Evolutionary conservation across 2,113 vertebrate species (phyloP), one percentile per base, ranked within the genome.

Genomic region (Sinosuthora webbiana): DNA sequence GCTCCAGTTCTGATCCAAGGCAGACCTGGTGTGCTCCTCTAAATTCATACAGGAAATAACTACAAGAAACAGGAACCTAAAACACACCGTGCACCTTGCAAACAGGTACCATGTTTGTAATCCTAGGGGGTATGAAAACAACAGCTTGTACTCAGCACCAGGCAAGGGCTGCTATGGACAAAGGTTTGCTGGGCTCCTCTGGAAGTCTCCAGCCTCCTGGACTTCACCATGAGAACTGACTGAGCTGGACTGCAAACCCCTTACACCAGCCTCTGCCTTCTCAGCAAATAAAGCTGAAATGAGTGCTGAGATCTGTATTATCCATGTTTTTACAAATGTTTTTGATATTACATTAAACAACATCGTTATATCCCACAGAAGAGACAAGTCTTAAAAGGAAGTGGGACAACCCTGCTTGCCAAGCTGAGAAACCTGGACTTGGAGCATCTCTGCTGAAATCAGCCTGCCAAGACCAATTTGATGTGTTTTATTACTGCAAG

Each of bases 401-500:
- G 55, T 4, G 5, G 37, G 82, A 91, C 75, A 74, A 33, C 75
- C 69, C 35, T 3, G 70, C 76, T 75, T 89, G 87, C 90, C 89
- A 91, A 74, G 62, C n/a, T 87, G 12, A 83, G 52, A 41, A 91
- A 91, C 62, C 84, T 90, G 86, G 96, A 89, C 78, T 96, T 87
- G 63, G 45, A 74, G 50, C 56, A 83, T 41, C 67, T 75, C 83
- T 74, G 9, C 17, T 88, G 59, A 92, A 87, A 92, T 94, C 47
- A 94, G 65, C 22, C 65, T 86, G 92, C 92, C 93, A 95, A 95
- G 82, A 91, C 83, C 83, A 96, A 78, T 90, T 63, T 73, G 22
- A 93, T 94, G 84, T 28, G n/a, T 90, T 96, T 96, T 95, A 94
- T 95, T 95, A 94, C 96, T 98, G 95, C 97, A 97, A 91, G 90